Conservation (phyloP, 2,113 vertebrate species). For the Leucopternis melanops region DNA sequence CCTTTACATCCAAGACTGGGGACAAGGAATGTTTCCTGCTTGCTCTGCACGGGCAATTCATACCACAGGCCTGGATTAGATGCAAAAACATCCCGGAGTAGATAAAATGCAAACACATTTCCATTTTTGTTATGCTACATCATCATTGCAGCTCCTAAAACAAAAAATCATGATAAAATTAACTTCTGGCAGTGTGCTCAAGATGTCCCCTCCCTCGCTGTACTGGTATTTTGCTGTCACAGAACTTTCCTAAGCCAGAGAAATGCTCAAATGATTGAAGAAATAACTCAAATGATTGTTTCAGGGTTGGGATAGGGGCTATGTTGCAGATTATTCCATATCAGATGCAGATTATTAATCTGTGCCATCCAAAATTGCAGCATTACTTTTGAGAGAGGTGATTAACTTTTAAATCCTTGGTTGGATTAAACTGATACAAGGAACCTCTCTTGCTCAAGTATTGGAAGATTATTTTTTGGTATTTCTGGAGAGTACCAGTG, state of each 20-base stretch:
- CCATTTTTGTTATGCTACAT: neutral
- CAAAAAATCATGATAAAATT: neutral
- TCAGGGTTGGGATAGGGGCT: neutral
- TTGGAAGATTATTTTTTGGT: neutral
- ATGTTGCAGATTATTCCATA: neutral
- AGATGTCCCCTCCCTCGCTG: accelerated
- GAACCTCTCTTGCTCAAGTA: neutral
- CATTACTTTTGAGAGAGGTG: neutral
- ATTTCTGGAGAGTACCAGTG: neutral
- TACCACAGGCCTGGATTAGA: neutral
- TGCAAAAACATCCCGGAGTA: neutral
- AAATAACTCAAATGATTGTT: neutral
- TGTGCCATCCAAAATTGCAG: neutral
- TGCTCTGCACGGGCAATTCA: neutral
- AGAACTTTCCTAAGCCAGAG: neutral
- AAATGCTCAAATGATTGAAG: neutral
- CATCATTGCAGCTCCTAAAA: neutral
- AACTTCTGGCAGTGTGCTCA: neutral
- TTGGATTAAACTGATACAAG: neutral
- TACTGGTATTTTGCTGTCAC: neutral
- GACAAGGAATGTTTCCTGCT: neutral
- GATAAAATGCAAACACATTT: neutral
- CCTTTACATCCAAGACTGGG: neutral
- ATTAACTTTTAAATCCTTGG: neutral
- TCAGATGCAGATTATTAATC: neutral